phyloP scores from a whole-genome alignment of 64 coral and sea anemone genomes.

The Stylophora pistillata region DNA sequence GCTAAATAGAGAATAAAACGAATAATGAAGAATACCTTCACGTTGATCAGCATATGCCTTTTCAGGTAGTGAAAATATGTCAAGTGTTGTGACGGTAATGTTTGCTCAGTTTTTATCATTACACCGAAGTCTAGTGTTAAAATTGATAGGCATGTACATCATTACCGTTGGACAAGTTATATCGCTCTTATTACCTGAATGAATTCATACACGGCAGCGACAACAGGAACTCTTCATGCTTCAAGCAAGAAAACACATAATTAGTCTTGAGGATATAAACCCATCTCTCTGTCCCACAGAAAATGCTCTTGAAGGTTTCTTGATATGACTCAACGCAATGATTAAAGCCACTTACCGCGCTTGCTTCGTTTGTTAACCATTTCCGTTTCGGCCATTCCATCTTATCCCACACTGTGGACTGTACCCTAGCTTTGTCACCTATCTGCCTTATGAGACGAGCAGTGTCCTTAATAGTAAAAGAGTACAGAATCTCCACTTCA shows the following conservation, averaged over 20 bases:
- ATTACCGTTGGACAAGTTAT: no score
- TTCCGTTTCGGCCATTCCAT: conserved; percentile 78
- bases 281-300: no score
- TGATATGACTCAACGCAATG: neutral
- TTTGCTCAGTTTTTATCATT: no score
- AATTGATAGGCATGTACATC: no score
- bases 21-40: no score
- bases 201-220: conserved; percentile 83
- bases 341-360: conserved; percentile 44
- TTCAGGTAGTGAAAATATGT: no score
- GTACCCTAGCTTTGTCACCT: conserved; percentile 58
- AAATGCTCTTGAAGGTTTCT: no score
- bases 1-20: conserved; percentile 26
- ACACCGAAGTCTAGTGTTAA: no score
- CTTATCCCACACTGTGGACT: conserved; percentile 69
- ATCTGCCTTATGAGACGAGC: conserved; percentile 74
- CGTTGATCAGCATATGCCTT: neutral
- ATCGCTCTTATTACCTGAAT: conserved; percentile 60
- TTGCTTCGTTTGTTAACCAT: conserved; percentile 87
- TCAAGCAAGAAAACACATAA: neutral
- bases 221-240: conserved; percentile 87
- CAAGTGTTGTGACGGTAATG: neutral
- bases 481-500: conserved; percentile 64
- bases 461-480: conserved; percentile 39
- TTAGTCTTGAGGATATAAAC: neutral